Evolutionary conservation across 2,113 vertebrate genomes (phyloP).

Genomic region (Indicator maculatus): DNA sequence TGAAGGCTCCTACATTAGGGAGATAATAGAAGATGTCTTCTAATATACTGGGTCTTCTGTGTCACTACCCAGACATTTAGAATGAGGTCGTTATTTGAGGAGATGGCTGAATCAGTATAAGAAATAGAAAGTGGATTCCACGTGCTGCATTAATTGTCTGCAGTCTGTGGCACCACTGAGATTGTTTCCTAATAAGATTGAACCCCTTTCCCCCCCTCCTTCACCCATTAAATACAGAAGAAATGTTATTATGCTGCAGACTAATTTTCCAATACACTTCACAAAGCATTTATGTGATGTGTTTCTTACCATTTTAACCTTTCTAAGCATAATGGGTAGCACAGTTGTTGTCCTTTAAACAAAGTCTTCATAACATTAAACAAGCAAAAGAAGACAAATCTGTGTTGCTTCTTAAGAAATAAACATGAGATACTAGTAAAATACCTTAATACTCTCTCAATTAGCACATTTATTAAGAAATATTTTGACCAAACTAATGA

Average conservation of each 20-base stretch:
- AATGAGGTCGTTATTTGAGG: background rate
- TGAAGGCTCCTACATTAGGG: background rate
- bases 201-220: background rate
- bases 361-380: constrained; percentile 30
- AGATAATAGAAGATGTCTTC: background rate
- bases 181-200: background rate
- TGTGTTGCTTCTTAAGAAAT: constrained; percentile 29
- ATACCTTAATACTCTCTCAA: constrained; percentile 51
- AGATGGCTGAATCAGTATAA: background rate
- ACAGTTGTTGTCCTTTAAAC: background rate
- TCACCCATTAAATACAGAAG: background rate
- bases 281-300: background rate
- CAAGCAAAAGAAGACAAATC: constrained; percentile 8
- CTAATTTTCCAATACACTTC: constrained; percentile 41
- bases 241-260: background rate
- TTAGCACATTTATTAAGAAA: constrained; percentile 64
- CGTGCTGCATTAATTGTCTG: background rate
- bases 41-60: background rate
- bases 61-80: background rate
- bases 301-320: constrained; percentile 17
- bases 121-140: background rate
- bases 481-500: constrained; percentile 54
- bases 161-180: background rate
- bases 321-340: background rate
- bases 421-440: constrained; percentile 40